Evolutionary conservation across 1,140 invertebrate genomes (phyloP).

Genomic region (Drosophila ficusphila): DNA sequence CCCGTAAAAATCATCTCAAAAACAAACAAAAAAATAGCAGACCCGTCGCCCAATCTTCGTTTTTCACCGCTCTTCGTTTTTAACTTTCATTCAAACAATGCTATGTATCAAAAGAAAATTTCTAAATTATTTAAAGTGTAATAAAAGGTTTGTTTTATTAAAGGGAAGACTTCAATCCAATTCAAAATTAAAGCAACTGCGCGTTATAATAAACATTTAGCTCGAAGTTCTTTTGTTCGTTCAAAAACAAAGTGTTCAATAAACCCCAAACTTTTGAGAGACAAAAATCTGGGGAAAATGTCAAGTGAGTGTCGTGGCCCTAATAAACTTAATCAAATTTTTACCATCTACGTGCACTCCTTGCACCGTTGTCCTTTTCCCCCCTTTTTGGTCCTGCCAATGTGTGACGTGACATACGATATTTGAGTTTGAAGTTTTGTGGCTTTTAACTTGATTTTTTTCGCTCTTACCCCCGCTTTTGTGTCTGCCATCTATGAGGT

Average conservation of each 20-base stretch:
- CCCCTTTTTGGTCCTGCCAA: conserved; percentile 18
- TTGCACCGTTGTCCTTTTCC: not conserved
- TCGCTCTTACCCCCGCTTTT: conserved; percentile 6
- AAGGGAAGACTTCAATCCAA: too few relatives aligned
- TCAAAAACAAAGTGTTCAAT: conserved; percentile 10
- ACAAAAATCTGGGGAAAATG: conserved; percentile 16
- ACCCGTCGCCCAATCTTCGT: not conserved
- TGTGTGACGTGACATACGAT: conserved; percentile 48
- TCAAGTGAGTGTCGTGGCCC: conserved; percentile 31
- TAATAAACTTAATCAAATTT: conserved; percentile 42
- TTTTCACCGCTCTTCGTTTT: not conserved
- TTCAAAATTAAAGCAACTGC: too few relatives aligned
- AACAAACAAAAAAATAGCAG: too few relatives aligned
- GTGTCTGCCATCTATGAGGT: conserved; percentile 63
- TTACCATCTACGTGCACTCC: conserved; percentile 36
- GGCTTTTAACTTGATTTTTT: conserved; percentile 44
- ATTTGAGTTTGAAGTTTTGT: conserved; percentile 50
- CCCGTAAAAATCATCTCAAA: not conserved
- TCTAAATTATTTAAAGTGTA: not conserved
- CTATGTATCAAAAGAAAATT: not conserved
- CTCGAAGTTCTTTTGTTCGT: not conserved
- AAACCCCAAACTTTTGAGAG: not conserved
- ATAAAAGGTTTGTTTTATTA: not conserved
- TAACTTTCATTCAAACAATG: not conserved
- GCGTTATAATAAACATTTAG: too few relatives aligned